Evolutionary conservation across 2,797 vertebrate genomes (phyloP), one percentile per base, ranked within the genome.

Genomic region (Scleropages formosus): DNA sequence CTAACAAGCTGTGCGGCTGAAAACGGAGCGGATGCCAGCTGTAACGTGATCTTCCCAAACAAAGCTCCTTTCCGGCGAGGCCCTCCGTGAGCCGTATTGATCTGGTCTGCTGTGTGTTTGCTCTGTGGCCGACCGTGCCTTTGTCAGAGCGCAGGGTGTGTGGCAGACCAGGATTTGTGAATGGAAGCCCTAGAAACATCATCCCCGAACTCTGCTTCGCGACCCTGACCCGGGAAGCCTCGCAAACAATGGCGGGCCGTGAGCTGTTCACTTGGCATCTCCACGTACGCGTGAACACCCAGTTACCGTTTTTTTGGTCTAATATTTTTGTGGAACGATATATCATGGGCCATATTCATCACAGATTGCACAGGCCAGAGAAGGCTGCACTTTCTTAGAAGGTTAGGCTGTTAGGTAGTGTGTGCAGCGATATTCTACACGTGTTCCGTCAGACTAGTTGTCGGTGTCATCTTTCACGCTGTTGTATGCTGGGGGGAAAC

Each of bases 121-220:
- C 18, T 44, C 44, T 46, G 56, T 47, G 56, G 8, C 61, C 47
- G 9, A 9, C 22, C 8, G 31, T 59, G 20, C 24, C n/a, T 47
- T 44, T 18, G 13, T 31, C 20, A 26, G 51, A 39, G 56, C 8
- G 8, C 31, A 6, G 31, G 70, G 12, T 26, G 8, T 8, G 60
- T 46, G 16, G 15, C 22, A 27, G 24, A 7, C 26, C 58, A 20
- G 60, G 11, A 63, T 64, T 74, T 74, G 60, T 74, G 60, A 74
- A 63, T 74, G 72, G 39, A 49, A 49, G 59, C 44, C 47, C 46
- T 8, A 27, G 15, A 27, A 64, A 64, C n/a, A 24, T 18, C 8
- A 11, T 20, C 60, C 12, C 44, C 31, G 13, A 70, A 20, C 27
- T 60, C 22, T 0, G 16, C 20, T 24, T 24, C 13, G 26, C 24